Conservation (phyloP, 1,140 invertebrate genomes). For the Drosophila micromelanica region DNA sequence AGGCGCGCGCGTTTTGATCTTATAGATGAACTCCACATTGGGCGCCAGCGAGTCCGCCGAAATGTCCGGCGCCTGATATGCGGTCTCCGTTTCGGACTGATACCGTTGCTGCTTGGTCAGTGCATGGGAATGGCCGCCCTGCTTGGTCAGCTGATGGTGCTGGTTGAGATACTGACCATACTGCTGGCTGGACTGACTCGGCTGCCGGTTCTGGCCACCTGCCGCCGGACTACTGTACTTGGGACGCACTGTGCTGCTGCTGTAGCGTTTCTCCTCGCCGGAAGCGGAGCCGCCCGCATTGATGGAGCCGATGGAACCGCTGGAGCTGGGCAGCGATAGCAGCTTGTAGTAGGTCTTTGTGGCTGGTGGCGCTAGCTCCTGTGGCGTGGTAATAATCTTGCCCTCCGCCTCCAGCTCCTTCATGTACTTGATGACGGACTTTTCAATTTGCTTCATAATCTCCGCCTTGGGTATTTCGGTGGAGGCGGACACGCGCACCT, state of each 20-base stretch:
- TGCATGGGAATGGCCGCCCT: not conserved
- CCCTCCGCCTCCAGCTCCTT: conserved; percentile 81
- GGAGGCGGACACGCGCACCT: conserved; percentile 74
- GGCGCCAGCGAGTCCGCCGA: conserved; percentile 58
- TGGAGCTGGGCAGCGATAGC: conserved; percentile 34
- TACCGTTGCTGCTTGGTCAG: conserved; percentile 57
- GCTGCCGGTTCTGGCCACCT: conserved; percentile 20
- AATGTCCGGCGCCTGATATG: conserved; percentile 69
- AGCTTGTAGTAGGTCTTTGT: conserved; percentile 77
- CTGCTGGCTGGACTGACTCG: conserved; percentile 15
- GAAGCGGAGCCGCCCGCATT: not conserved
- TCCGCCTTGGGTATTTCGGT: conserved; percentile 83
- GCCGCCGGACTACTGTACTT: conserved; percentile 46
- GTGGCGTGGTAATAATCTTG: conserved; percentile 73
- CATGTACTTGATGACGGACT: conserved; percentile 82
- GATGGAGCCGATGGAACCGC: not conserved
- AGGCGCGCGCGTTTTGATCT: conserved; percentile 78
- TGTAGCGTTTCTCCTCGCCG: conserved; percentile 61
- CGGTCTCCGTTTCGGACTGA: conserved; percentile 69
- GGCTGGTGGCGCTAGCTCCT: conserved; percentile 51
- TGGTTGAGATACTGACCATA: conserved; percentile 18
- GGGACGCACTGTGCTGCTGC: conserved; percentile 67
- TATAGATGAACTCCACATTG: conserved; percentile 82
- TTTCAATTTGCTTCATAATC: conserved; percentile 83
- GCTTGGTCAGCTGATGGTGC: conserved; percentile 34